Evolutionary conservation across 2,888 invertebrate genomes (phyloP), one percentile per base, ranked within the genome.

Genomic region (Athripsodes cinereus): DNA sequence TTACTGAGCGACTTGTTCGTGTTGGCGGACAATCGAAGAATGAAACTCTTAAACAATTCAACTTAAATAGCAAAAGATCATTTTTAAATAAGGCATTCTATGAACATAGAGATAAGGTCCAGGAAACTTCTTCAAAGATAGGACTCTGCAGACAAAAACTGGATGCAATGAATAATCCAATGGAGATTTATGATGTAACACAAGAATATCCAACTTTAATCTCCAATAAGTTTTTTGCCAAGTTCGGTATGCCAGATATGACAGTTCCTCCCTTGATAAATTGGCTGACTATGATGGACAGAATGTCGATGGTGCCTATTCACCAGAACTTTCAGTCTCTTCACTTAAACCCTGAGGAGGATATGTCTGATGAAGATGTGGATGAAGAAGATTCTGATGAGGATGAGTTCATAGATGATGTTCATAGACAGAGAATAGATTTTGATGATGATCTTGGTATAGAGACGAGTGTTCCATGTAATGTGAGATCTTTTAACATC

Each of bases 21-120:
- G 74, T 91, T 55, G 90, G 91, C 0, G 82, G 84, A 22, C 85
- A 86, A 67, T 83, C 85, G 2, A 85, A 84, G 66, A 82, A 80
- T 67, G 75, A 80, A 57, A 67, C 69, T 6, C 67, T 89, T 31
- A 71, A 78, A 57, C 69, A 74, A 34, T 85, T 77, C 59, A 83
- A 81, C 56, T 68, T 83, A 11, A 71, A 72, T 48, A 72, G 69
- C 16, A 5, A 40, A n/a, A 40, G 13, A 13, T 8, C 2, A 13
- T 3, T 8, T 13, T 5, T n/a, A 40, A 16, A 40, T 16, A 2
- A 2, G 13, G 2, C n/a, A n/a, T 40, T 8, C 13, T 16, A 8
- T 40, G 40, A 40, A n/a, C n/a, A 40, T 40, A 13, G 16, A 40
- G 16, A 16, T 3, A 40, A 3, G 40, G 2, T 40, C 2, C 3